phyloP scores from a whole-genome alignment of 2,797 vertebrate species.

The Characodon lateralis region DNA sequence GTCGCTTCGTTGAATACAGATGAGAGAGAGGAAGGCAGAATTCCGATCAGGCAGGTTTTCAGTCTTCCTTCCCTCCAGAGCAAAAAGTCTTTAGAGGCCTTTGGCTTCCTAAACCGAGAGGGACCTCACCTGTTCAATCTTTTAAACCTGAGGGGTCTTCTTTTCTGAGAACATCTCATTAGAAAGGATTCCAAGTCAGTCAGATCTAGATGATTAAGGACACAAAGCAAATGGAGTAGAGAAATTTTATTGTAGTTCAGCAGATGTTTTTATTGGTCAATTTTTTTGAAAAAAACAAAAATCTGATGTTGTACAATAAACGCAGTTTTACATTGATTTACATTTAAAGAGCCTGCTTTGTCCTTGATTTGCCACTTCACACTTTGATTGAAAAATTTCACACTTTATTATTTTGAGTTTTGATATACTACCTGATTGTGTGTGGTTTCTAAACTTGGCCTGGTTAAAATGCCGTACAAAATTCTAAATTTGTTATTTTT shows the following conservation, averaged over 20 bases:
- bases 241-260: neutral
- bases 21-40: constrained; percentile 57
- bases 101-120: constrained; percentile 41
- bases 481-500: neutral
- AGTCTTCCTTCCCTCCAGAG: constrained; percentile 35
- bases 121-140: constrained; percentile 44
- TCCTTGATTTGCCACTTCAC: neutral
- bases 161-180: constrained; percentile 1
- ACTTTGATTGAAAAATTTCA: neutral
- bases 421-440: neutral
- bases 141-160: constrained; percentile 45
- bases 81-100: constrained; percentile 51
- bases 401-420: neutral
- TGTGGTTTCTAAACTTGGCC: neutral
- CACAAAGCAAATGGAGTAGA: neutral
- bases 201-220: neutral
- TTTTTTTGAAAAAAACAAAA: neutral
- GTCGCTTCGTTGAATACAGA: constrained; percentile 65
- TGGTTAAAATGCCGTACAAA: neutral
- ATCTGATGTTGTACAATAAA: neutral
- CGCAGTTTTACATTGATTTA: neutral
- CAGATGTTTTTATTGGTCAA: too few relatives aligned
- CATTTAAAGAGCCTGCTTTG: neutral
- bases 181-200: neutral
- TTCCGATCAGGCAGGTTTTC: constrained; percentile 52